Percentiles rank a stretch among this genome's conserved stretches.
These are phyloP conservation scores for Helostoma temminkii DNA, from an alignment of 2,797 vertebrate genomes.

Conservation along the genomic window DNA sequence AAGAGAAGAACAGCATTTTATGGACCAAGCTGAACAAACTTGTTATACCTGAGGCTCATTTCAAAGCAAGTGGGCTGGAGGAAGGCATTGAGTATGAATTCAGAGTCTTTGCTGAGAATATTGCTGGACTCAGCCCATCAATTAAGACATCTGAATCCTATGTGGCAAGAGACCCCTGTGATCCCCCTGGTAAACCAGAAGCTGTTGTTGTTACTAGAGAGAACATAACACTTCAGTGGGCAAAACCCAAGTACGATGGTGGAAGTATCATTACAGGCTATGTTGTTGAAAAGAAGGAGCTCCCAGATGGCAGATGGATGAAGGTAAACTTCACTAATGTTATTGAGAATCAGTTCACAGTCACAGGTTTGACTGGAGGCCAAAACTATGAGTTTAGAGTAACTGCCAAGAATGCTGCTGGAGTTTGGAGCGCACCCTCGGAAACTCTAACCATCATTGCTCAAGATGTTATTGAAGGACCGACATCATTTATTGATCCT, in stretches of 20 bases:
- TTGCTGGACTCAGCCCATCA: constrained; percentile 89
- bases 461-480: constrained; percentile 91
- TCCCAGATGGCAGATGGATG: constrained; percentile 94
- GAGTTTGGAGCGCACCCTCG: constrained; percentile 91
- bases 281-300: constrained; percentile 92
- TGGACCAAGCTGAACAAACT: constrained; percentile 93
- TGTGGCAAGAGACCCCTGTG: constrained; percentile 92
- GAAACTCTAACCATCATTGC: constrained; percentile 88
- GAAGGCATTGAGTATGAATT: constrained; percentile 96
- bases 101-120: constrained; percentile 93
- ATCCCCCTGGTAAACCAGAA: constrained; percentile 91
- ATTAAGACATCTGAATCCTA: constrained; percentile 92
- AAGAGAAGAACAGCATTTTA: constrained; percentile 96
- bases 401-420: constrained; percentile 94
- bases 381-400: constrained; percentile 93
- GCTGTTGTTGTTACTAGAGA: constrained; percentile 91
- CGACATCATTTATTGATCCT: constrained; percentile 90
- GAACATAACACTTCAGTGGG: constrained; percentile 91
- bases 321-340: constrained; percentile 95
- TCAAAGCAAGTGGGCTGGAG: constrained; percentile 92
- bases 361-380: constrained; percentile 90
- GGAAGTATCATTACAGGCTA: constrained; percentile 95
- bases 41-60: constrained; percentile 88
- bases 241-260: constrained; percentile 91
- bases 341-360: constrained; percentile 90